Conservation (phyloP, 1,140 invertebrate genomes). For the Dreissena rostriformis region DNA sequence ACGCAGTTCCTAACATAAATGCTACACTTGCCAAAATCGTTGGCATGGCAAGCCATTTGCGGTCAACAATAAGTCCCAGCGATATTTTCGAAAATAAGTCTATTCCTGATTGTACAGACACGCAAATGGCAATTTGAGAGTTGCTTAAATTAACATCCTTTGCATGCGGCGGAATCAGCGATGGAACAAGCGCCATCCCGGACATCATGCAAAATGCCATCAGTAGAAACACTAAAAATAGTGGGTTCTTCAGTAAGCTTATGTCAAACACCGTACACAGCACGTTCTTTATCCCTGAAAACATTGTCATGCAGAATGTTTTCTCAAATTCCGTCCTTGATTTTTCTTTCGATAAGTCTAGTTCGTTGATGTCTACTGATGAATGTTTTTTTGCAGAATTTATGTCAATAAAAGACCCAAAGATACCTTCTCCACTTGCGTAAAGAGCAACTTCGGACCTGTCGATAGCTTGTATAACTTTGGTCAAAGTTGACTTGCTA, state of each 20-base stretch:
- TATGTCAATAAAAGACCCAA: conserved; percentile 25
- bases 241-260: conserved; percentile 13
- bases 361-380: too few species aligned
- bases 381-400: background rate
- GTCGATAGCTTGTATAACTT: conserved; percentile 18
- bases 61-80: conserved; percentile 23
- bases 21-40: conserved; percentile 12
- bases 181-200: conserved; percentile 1
- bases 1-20: background rate
- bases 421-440: conserved; percentile 12
- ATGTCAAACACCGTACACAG: conserved; percentile 36
- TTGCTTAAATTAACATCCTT: conserved; percentile 36
- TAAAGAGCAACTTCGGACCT: conserved; percentile 24
- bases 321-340: too few species aligned
- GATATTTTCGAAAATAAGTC: conserved; percentile 33
- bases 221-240: conserved; percentile 32
- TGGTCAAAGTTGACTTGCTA: background rate
- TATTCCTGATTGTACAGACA: conserved; percentile 8
- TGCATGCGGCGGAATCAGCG: conserved; percentile 7
- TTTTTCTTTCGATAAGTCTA: too few species aligned
- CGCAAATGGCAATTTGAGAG: conserved; percentile 19
- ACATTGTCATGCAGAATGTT: too few species aligned
- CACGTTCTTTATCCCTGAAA: background rate
- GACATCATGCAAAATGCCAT: conserved; percentile 43
- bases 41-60: conserved; percentile 5